Evolutionary conservation across 2,797 vertebrate species (phyloP).

Genomic region (Synanceia verrucosa): DNA sequence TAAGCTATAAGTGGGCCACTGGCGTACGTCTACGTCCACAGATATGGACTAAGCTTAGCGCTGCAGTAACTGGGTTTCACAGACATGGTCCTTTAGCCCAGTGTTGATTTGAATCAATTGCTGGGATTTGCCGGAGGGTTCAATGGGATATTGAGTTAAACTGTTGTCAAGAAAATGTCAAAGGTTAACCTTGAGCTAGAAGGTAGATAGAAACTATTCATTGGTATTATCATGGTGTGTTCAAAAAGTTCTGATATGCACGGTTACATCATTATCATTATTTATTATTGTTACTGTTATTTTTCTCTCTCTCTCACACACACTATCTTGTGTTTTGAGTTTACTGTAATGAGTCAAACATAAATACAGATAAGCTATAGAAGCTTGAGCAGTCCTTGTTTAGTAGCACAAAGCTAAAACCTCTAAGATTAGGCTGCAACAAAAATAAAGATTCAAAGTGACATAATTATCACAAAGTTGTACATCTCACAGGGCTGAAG

Average conservation of each 20-base stretch:
- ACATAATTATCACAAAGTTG: neutral
- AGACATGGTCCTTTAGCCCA: conserved; percentile 29
- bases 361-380: too few species aligned
- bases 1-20: conserved; percentile 86
- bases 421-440: neutral
- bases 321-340: neutral
- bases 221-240: neutral
- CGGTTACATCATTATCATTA: too few species aligned
- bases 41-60: conserved; percentile 44
- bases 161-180: conserved; percentile 24
- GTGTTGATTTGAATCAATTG: conserved; percentile 49
- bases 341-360: neutral
- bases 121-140: conserved; percentile 11
- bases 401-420: neutral
- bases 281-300: neutral
- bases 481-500: neutral
- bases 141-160: conserved; percentile 33
- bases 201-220: neutral
- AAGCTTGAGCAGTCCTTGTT: neutral
- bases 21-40: conserved; percentile 62
- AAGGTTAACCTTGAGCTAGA: conserved; percentile 30
- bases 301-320: neutral
- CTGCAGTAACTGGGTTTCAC: conserved; percentile 34
- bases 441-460: neutral
- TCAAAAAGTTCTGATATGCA: neutral